These are phyloP conservation scores for Drosophila niveifrons DNA, from an alignment of 2,888 invertebrate genomes.

Conservation along the genomic window DNA sequence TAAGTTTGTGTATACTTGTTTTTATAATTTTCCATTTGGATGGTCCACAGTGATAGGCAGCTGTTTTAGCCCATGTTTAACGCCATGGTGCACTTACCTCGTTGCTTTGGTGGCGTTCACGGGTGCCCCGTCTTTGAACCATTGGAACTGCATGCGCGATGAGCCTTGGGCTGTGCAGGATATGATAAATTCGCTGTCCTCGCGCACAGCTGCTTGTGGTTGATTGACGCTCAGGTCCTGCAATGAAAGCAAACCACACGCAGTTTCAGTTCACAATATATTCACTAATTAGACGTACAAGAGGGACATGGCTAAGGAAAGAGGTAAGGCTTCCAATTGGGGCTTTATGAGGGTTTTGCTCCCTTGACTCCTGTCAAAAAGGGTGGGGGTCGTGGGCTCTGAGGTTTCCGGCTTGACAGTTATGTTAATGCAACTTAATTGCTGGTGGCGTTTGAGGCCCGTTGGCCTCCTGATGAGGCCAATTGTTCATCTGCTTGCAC, in stretches of 20 bases:
- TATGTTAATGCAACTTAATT: constrained; percentile 75
- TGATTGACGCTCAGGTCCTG: constrained; percentile 87
- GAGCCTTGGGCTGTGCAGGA: constrained; percentile 93
- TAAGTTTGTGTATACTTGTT: constrained; percentile 12
- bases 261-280: constrained; percentile 40
- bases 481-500: constrained; percentile 67
- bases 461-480: constrained; percentile 60
- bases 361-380: constrained; percentile 36
- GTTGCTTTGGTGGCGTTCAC: constrained; percentile 91
- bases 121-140: constrained; percentile 92
- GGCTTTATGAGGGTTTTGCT: constrained; percentile 13
- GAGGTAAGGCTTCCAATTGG: background rate
- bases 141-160: constrained; percentile 90
- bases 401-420: constrained; percentile 67
- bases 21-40: constrained; percentile 37
- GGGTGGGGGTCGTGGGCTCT: constrained; percentile 3
- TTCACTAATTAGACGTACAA: constrained; percentile 51
- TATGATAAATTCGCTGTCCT: constrained; percentile 91
- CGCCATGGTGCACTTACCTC: constrained; percentile 86
- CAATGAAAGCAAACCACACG: constrained; percentile 37
- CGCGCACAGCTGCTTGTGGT: constrained; percentile 87
- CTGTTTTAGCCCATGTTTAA: constrained; percentile 12
- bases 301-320: background rate
- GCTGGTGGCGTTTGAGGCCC: constrained; percentile 31
- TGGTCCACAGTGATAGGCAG: constrained; percentile 25